A percentile compares a stretch with the other conserved stretches of the same genome.
Conservation (phyloP, 2,113 vertebrate species). For the Laterallus jamaicensis region DNA sequence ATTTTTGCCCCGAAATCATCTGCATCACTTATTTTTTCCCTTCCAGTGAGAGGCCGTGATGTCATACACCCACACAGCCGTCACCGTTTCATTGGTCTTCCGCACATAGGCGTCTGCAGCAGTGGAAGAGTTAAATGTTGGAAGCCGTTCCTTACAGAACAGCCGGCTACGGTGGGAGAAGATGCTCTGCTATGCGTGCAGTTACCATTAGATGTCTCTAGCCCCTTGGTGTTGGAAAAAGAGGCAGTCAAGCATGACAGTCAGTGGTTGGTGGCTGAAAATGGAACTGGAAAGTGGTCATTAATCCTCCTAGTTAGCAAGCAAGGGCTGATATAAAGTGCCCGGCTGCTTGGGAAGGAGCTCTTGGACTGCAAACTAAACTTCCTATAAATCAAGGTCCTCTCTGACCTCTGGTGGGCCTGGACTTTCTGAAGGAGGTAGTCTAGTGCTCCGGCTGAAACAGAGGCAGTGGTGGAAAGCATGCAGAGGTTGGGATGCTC, state of each 20-base stretch:
- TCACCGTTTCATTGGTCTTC: not conserved
- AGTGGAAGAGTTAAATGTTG: conserved; percentile 15
- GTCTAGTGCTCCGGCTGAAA: not conserved
- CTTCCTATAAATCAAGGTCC: not conserved
- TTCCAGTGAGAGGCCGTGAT: not conserved
- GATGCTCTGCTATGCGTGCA: conserved; percentile 55
- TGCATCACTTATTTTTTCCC: not conserved
- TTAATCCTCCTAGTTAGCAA: conserved; percentile 38
- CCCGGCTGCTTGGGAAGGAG: not conserved
- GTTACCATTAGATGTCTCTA: conserved; percentile 81
- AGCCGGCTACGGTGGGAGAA: not conserved
- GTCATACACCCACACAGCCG: fast-evolving
- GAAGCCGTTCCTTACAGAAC: not conserved
- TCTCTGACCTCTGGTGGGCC: not conserved
- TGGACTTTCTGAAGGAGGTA: not conserved
- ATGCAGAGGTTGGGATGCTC: not conserved
- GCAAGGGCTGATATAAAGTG: not conserved
- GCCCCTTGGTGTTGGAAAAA: conserved; percentile 46
- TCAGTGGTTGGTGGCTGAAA: not conserved
- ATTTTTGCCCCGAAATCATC: not conserved
- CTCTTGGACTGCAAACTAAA: not conserved
- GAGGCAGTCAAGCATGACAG: not conserved
- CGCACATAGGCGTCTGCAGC: not conserved
- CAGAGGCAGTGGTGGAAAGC: not conserved
- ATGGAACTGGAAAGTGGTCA: conserved; percentile 18